These are phyloP conservation scores for Meles meles DNA, from an alignment of 2,113 vertebrate genomes.

Conservation along the genomic window DNA sequence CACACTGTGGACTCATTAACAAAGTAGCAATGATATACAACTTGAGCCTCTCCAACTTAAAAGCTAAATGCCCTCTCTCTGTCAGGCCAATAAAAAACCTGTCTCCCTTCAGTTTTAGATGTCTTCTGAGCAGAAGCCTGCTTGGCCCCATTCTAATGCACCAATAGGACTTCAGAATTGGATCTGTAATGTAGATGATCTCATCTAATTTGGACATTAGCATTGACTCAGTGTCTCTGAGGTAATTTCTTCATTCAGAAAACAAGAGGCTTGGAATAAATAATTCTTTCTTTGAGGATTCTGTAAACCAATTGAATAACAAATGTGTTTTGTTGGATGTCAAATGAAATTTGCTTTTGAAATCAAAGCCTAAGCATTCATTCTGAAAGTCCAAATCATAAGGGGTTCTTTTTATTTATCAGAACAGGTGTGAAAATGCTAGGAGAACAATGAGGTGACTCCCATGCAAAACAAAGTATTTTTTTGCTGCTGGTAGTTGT, in stretches of 20 bases:
- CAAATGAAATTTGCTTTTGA: slow-evolving; percentile 58
- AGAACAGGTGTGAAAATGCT: neutral
- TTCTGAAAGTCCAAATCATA: slow-evolving; percentile 16
- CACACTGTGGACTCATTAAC: neutral
- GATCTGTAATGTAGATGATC: neutral
- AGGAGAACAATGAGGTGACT: neutral
- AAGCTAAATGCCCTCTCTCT: neutral
- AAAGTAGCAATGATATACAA: neutral
- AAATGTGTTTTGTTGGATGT: slow-evolving; percentile 31
- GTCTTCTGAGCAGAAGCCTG: neutral
- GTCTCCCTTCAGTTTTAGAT: neutral
- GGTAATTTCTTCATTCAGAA: slow-evolving; percentile 52
- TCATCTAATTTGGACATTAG: slow-evolving; percentile 52
- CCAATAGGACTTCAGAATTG: neutral
- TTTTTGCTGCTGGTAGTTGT: neutral
- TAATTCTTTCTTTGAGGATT: slow-evolving; percentile 42
- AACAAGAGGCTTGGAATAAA: slow-evolving; percentile 47
- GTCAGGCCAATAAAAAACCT: neutral
- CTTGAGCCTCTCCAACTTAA: neutral
- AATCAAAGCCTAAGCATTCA: slow-evolving; percentile 3
- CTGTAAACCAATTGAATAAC: slow-evolving; percentile 31
- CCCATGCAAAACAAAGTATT: neutral
- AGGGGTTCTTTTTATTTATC: neutral
- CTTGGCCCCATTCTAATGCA: neutral
- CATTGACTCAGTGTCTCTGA: slow-evolving; percentile 11